Evolutionary conservation across 2,888 invertebrate species (phyloP).

Genomic region (Anticlea derivata): DNA sequence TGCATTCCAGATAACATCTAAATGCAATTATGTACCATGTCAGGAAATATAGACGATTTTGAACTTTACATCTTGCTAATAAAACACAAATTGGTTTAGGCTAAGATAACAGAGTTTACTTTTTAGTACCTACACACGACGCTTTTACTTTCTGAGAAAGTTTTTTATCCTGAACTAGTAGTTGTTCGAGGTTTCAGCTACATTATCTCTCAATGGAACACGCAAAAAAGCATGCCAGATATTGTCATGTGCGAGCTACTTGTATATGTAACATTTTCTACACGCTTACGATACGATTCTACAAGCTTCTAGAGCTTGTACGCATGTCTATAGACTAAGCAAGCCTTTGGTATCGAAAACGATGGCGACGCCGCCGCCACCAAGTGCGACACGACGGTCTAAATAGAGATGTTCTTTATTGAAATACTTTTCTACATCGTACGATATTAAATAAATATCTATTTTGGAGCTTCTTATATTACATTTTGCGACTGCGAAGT

Average conservation of each 20-base stretch:
- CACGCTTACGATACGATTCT: too few species aligned
- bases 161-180: not conserved
- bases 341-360: too few species aligned
- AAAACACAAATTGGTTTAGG: not conserved
- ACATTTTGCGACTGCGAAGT: conserved; percentile 18
- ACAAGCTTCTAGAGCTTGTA: too few species aligned
- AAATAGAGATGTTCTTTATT: not conserved
- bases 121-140: not conserved
- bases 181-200: too few species aligned
- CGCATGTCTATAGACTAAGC: too few species aligned
- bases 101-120: conserved; percentile 4
- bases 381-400: too few species aligned
- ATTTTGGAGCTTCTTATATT: not conserved
- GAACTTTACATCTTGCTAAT: conserved; percentile 2
- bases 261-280: too few species aligned
- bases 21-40: conserved; percentile 11
- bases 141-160: conserved; percentile 5
- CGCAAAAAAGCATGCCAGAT: too few species aligned
- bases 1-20: conserved; percentile 23
- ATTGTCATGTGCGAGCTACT: too few species aligned
- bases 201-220: too few species aligned
- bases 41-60: not conserved
- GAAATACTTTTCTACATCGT: not conserved
- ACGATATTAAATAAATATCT: too few species aligned
- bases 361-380: too few species aligned